Conservation (phyloP, 2,888 invertebrate species). For the Rhingia rostrata region DNA sequence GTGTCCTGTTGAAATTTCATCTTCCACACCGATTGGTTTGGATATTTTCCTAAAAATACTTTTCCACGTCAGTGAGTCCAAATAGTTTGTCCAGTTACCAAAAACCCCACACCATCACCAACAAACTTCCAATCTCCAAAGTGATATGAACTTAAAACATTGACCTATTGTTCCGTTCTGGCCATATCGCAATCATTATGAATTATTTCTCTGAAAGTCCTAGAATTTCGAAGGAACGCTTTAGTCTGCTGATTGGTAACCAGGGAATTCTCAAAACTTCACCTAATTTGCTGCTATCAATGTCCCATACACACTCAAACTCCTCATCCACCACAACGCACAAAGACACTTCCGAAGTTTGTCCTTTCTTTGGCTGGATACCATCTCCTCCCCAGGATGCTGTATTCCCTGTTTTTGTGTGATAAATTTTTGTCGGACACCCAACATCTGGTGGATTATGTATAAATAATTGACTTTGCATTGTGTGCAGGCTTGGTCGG, state of each 20-base stretch:
- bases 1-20: slow-evolving; percentile 10
- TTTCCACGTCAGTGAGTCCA: slow-evolving; percentile 28
- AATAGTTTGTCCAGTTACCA: neutral
- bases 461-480: slow-evolving; percentile 73
- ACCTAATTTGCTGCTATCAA: slow-evolving; percentile 58
- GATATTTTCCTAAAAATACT: slow-evolving; percentile 9
- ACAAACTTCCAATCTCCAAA: no score
- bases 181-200: neutral
- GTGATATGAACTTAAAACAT: slow-evolving; percentile 1
- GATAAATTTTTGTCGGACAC: slow-evolving; percentile 64
- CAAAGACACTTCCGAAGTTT: slow-evolving; percentile 12
- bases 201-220: slow-evolving; percentile 27
- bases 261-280: slow-evolving; percentile 47
- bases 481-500: slow-evolving; percentile 25
- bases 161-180: neutral
- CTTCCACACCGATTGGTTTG: slow-evolving; percentile 26
- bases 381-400: slow-evolving; percentile 16
- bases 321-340: slow-evolving; percentile 2
- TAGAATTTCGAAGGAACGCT: slow-evolving; percentile 6
- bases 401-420: slow-evolving; percentile 47
- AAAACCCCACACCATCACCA: no score
- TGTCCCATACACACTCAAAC: slow-evolving; percentile 13
- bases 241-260: slow-evolving; percentile 41
- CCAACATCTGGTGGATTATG: slow-evolving; percentile 70
- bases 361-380: neutral